Conservation (phyloP, 2,113 vertebrate genomes). For the Atherinomorus stipes region DNA sequence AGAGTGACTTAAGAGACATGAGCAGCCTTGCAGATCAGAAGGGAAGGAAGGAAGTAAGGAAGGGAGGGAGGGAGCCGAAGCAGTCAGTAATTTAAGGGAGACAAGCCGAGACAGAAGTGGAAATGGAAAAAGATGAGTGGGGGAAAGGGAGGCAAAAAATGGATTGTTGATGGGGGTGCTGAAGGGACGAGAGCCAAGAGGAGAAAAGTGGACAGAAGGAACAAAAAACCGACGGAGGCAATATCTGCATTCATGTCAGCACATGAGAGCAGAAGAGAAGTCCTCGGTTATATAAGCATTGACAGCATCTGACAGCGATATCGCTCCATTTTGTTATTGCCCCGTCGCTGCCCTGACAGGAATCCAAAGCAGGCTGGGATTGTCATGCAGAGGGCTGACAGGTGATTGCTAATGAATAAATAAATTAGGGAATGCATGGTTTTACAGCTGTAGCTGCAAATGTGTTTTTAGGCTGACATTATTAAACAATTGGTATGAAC, state of each 20-base stretch:
- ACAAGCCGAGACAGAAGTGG: neutral
- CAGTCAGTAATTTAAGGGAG: neutral
- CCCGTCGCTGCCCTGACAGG: slow-evolving; percentile 39
- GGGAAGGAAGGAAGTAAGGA: neutral
- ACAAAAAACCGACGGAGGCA: slow-evolving; percentile 39
- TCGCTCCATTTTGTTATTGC: slow-evolving; percentile 55
- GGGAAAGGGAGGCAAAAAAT: neutral
- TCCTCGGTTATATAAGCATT: slow-evolving; percentile 65
- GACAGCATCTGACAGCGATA: slow-evolving; percentile 67
- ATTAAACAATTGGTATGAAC: too few species aligned
- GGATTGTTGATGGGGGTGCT: neutral
- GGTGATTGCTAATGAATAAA: slow-evolving; percentile 36
- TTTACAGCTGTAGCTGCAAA: too few species aligned
- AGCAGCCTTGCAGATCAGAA: slow-evolving; percentile 50
- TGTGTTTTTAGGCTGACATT: too few species aligned
- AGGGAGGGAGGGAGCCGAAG: neutral
- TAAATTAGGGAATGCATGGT: too few species aligned
- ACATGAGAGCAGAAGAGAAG: slow-evolving; percentile 18
- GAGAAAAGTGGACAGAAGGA: neutral
- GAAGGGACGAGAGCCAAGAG: neutral
- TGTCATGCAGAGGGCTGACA: slow-evolving; percentile 42
- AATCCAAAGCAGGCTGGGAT: slow-evolving; percentile 51
- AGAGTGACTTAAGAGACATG: slow-evolving; percentile 70
- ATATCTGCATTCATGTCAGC: slow-evolving; percentile 57
- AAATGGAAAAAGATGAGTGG: neutral